These are phyloP conservation scores for Pterois miles DNA, from an alignment of 2,797 vertebrate species.

Conservation along the genomic window DNA sequence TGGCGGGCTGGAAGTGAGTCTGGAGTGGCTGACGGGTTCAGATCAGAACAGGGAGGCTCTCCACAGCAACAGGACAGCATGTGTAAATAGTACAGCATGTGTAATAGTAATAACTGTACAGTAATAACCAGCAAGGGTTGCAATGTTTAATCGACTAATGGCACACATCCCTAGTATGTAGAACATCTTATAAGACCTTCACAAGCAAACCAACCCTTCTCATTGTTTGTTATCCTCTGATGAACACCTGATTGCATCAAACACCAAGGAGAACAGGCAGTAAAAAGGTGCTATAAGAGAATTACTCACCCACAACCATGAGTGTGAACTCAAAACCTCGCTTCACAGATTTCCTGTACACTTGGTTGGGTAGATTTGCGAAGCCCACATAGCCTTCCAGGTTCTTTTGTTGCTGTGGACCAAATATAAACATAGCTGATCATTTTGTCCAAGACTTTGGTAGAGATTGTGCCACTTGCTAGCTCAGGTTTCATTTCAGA, in stretches of 20 bases:
- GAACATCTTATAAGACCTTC: background rate
- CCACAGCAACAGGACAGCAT: too few species aligned
- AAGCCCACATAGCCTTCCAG: slow-evolving; percentile 98
- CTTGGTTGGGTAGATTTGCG: slow-evolving; percentile 90
- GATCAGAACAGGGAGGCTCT: too few species aligned
- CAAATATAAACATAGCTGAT: slow-evolving; percentile 48
- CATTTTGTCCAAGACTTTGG: slow-evolving; percentile 13
- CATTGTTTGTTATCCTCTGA: background rate
- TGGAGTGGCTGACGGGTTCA: too few species aligned
- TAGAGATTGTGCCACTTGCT: background rate
- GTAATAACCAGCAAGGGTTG: too few species aligned
- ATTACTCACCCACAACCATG: slow-evolving; percentile 95
- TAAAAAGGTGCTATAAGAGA: background rate
- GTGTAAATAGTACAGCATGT: too few species aligned
- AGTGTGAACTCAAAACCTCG: slow-evolving; percentile 98
- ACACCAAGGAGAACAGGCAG: background rate
- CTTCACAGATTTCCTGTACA: slow-evolving; percentile 95
- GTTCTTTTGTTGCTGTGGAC: slow-evolving; percentile 94
- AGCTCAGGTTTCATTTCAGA: background rate
- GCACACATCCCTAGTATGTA: too few species aligned
- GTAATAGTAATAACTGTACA: too few species aligned
- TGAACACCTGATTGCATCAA: background rate
- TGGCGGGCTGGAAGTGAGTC: too few species aligned
- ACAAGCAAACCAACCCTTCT: background rate
- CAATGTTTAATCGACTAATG: too few species aligned